Evolutionary conservation across 1,140 invertebrate species (phyloP).

Genomic region (Megalopta genalis): DNA sequence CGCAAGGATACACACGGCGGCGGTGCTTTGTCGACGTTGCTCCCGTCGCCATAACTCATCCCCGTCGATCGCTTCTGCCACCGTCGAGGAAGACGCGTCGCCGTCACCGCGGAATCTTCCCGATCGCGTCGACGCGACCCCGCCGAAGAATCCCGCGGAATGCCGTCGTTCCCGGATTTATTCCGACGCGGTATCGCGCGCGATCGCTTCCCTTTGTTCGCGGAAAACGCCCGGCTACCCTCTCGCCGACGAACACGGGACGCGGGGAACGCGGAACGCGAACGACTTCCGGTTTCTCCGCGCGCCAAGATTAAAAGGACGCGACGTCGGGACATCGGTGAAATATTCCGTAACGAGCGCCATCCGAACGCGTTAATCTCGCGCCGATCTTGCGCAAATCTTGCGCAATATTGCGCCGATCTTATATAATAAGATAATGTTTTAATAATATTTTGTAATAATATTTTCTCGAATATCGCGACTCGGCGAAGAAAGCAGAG

Average conservation of each 20-base stretch:
- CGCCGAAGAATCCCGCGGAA: background rate
- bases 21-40: background rate
- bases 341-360: no score
- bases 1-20: slow-evolving; percentile 54
- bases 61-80: slow-evolving; percentile 41
- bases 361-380: no score
- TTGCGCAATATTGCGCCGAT: no score
- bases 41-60: slow-evolving; percentile 55
- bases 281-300: background rate
- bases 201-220: background rate
- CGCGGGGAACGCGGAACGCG: background rate
- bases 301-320: no score
- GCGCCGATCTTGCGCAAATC: no score
- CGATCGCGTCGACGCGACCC: no score
- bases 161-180: background rate
- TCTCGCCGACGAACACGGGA: background rate
- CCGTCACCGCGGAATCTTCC: no score
- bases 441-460: no score
- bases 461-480: no score
- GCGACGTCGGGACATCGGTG: background rate
- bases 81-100: slow-evolving; percentile 30
- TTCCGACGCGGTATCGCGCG: background rate
- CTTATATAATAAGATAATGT: no score
- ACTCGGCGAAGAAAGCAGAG: no score
- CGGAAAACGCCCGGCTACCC: background rate